phyloP scores from a whole-genome alignment of 2,113 vertebrate genomes.

The Pelecanus crispus region DNA sequence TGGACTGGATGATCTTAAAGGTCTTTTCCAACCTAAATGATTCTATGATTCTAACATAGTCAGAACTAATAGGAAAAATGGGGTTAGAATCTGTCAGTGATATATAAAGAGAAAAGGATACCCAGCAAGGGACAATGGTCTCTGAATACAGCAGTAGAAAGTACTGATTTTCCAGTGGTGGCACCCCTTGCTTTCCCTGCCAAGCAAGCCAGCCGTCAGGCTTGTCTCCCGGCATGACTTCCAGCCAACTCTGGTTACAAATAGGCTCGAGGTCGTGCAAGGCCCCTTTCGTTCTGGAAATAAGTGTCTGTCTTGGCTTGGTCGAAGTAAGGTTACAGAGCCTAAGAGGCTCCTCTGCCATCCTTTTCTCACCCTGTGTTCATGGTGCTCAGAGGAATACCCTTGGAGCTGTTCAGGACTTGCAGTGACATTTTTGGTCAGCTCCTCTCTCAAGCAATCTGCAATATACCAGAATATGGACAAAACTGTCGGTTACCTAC shows the following conservation, averaged over 20 bases:
- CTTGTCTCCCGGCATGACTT: fast-evolving
- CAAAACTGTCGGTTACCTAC: not conserved
- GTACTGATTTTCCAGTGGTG: fast-evolving
- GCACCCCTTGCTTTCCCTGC: not conserved
- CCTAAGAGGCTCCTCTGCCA: not conserved
- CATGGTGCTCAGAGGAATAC: fast-evolving
- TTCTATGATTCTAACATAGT: no score
- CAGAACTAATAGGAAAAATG: not conserved
- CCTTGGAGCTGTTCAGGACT: not conserved
- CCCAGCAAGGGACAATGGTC: not conserved
- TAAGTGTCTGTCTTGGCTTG: not conserved
- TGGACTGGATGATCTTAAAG: no score
- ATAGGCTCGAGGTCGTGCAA: not conserved
- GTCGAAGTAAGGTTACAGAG: not conserved
- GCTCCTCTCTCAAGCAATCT: not conserved
- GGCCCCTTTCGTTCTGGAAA: not conserved
- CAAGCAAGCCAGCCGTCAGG: fast-evolving
- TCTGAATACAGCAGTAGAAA: not conserved
- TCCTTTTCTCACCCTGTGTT: fast-evolving
- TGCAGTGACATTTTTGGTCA: not conserved
- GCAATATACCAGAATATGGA: not conserved
- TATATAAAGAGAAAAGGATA: not conserved
- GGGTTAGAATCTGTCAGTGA: not conserved
- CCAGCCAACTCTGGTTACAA: not conserved
- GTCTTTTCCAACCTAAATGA: no score